Conservation (phyloP, 1,140 invertebrate genomes). For the Drosophila leontia region DNA sequence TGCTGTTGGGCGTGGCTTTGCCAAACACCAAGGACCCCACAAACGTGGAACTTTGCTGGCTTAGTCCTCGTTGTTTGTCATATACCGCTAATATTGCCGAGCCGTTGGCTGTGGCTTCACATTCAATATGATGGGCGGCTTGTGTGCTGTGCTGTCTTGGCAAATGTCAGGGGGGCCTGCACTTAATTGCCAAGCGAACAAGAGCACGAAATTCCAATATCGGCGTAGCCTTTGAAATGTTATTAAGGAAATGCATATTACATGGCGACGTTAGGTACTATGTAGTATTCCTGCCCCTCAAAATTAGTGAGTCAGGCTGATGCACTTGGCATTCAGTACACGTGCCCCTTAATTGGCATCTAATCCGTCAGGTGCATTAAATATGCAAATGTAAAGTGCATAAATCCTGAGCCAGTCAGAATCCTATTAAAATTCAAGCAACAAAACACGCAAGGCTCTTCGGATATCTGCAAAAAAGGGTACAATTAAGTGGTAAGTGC, state of each 20-base stretch:
- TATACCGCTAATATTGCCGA: slow-evolving; percentile 75
- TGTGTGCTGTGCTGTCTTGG: slow-evolving; percentile 12
- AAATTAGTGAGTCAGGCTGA: slow-evolving; percentile 28
- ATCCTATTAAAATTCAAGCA: slow-evolving; percentile 4
- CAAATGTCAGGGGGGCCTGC: slow-evolving; percentile 67
- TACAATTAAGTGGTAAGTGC: not conserved
- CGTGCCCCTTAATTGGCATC: slow-evolving; percentile 37
- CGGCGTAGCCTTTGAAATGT: slow-evolving; percentile 49
- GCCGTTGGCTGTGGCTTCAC: slow-evolving; percentile 54
- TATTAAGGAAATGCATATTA: slow-evolving; percentile 62
- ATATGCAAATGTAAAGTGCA: slow-evolving; percentile 39
- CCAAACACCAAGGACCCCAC: slow-evolving; percentile 29
- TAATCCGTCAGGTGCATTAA: slow-evolving; percentile 38
- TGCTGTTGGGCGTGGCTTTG: slow-evolving; percentile 8
- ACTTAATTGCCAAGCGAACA: slow-evolving; percentile 74
- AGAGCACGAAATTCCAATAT: slow-evolving; percentile 66
- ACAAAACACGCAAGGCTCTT: not conserved
- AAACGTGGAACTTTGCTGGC: slow-evolving; percentile 51
- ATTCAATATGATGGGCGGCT: slow-evolving; percentile 37
- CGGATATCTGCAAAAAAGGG: no score
- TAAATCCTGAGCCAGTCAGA: not conserved
- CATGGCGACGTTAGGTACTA: slow-evolving; percentile 5
- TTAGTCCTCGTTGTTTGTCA: slow-evolving; percentile 64
- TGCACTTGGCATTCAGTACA: slow-evolving; percentile 26
- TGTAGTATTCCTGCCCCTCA: slow-evolving; percentile 1